Base-by-base conservation (phyloP, 2,888 invertebrate genomes). In the Andrena chrysosceles region DNA sequence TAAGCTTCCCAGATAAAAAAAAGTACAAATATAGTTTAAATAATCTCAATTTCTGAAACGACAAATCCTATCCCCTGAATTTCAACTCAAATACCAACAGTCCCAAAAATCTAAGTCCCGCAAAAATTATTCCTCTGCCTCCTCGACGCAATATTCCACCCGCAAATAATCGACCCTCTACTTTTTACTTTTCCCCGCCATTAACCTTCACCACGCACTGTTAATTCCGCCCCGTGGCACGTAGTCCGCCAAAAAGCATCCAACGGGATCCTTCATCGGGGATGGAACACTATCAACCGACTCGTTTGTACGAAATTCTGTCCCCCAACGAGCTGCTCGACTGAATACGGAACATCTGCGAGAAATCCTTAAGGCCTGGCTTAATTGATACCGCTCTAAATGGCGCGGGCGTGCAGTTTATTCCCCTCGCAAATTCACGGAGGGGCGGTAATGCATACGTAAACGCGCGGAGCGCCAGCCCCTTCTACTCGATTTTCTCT, bases 321-420 rank as follows among this genome's bases (percentile, higher is more conserved):
- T 48, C 29, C 29, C 23, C 7, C 35, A 5, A 59, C 56, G n/a
- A n/a, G 26, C 23, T 35, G 63, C 59, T 35, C 42, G 26, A 26
- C 62, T n/a, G 52, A 66, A 59, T 35, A 23, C 48, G 60, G 68
- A 64, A 77, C 70, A 13, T 64, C 66, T 54, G 73, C 49, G 87
- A 67, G 86, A 83, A 81, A 85, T 81, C 85, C 71, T 79, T 71
- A 79, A 83, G 83, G 72, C 63, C 62, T 29, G 31, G 48, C 62
- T 73, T 84, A 87, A 87, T 84, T 84, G 78, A 81, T 84, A 83
- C 81, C 71, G 64, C 70, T 73, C 49, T 77, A 78, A 81, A 80
- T 77, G 73, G 69, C 72, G 52, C 56, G 56, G 56, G 69, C 35
- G 52, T 63, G 62, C 62, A 82, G 85, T 85, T 85, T 82, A 77